phyloP scores from a whole-genome alignment of 2,888 invertebrate species.

The Lampropteryx suffumata region DNA sequence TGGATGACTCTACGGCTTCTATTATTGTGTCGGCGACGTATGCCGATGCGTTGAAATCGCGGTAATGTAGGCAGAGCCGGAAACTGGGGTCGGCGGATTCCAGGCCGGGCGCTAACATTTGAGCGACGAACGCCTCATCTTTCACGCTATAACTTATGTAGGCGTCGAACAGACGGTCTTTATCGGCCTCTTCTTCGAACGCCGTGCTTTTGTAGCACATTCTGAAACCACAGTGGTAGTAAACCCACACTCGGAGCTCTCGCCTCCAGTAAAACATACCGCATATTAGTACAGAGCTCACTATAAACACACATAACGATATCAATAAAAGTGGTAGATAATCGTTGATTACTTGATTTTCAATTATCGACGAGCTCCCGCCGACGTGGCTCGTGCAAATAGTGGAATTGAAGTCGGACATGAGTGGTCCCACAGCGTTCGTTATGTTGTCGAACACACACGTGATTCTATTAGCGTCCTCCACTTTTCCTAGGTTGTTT shows the following conservation, averaged over 20 bases:
- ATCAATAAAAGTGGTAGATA: constrained; percentile 90
- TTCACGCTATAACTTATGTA: constrained; percentile 97
- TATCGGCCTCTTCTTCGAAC: constrained; percentile 91
- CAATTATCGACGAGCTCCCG: constrained; percentile 88
- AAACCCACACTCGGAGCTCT: constrained; percentile 92
- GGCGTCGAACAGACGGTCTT: constrained; percentile 95
- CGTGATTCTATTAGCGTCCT: constrained; percentile 89
- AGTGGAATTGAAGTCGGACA: constrained; percentile 90
- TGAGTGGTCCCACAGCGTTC: constrained; percentile 86
- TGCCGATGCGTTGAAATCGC: constrained; percentile 94
- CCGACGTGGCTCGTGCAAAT: constrained; percentile 89
- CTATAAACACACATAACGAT: constrained; percentile 89
- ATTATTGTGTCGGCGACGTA: constrained; percentile 96
- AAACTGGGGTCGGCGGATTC: constrained; percentile 92
- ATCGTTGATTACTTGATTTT: constrained; percentile 90
- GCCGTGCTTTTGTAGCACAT: constrained; percentile 93
- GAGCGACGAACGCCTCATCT: constrained; percentile 95
- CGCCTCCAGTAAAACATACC: constrained; percentile 91
- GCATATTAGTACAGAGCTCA: constrained; percentile 89
- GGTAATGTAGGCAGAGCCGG: constrained; percentile 94
- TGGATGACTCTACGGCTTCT: constrained; percentile 95
- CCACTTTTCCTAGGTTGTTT: constrained; percentile 90
- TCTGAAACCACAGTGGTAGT: constrained; percentile 92
- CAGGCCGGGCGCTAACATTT: constrained; percentile 93
- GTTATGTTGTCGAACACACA: constrained; percentile 90